Evolutionary conservation across 1,140 invertebrate species (phyloP).

Genomic region (Atta colombica): DNA sequence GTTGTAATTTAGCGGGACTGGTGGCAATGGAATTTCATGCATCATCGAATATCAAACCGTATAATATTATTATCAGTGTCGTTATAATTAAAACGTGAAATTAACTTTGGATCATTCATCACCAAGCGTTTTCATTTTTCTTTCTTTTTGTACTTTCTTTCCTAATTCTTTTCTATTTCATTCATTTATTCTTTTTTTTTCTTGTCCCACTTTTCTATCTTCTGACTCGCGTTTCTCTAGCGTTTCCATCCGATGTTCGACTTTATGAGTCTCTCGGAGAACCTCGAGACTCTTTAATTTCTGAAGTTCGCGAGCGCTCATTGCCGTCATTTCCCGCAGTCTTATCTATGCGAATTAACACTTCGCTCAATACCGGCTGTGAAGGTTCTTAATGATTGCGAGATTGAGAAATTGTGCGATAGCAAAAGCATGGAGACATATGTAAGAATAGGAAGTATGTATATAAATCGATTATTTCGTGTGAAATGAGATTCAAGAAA

Average conservation of each 20-base stretch:
- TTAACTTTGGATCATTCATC: conserved; percentile 55
- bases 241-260: conserved; percentile 43
- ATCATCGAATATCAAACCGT: conserved; percentile 38
- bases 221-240: not conserved
- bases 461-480: conserved; percentile 31
- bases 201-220: not conserved
- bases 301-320: not conserved
- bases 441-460: not conserved
- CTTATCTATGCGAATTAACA: conserved; percentile 41
- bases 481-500: conserved; percentile 3
- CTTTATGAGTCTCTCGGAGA: conserved; percentile 50
- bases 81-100: conserved; percentile 69
- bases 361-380: not conserved
- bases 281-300: conserved; percentile 59
- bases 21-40: conserved; percentile 44
- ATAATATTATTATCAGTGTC: conserved; percentile 71
- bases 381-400: conserved; percentile 3
- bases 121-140: not conserved
- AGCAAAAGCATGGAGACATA: not conserved
- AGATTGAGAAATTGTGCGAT: not conserved
- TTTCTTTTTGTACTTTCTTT: not conserved
- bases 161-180: not conserved
- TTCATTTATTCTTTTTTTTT: conserved; percentile 13
- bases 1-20: conserved; percentile 22
- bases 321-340: not conserved